Conservation (phyloP, 1,140 invertebrate species). For the Temnothorax longispinosus region DNA sequence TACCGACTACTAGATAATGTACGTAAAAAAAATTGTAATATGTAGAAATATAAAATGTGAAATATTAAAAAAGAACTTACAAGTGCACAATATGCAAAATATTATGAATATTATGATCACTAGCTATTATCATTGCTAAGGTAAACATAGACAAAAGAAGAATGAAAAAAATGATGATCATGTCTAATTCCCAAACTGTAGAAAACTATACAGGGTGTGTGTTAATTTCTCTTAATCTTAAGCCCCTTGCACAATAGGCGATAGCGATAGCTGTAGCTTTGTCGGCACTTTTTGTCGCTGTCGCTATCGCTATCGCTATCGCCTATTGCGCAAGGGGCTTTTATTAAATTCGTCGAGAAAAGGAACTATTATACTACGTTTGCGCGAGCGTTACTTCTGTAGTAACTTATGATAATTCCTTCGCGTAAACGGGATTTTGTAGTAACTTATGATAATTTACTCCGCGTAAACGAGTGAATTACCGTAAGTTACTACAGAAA, state of each 20-base stretch:
- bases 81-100: slow-evolving; percentile 28
- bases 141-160: slow-evolving; percentile 68
- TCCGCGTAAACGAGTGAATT: too few species aligned
- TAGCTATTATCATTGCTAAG: slow-evolving; percentile 62
- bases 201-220: neutral
- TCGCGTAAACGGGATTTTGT: too few species aligned
- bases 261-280: too few species aligned
- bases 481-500: too few species aligned
- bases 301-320: too few species aligned
- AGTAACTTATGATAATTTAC: too few species aligned
- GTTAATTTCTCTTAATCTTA: neutral
- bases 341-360: neutral
- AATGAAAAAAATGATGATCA: slow-evolving; percentile 50
- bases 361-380: neutral
- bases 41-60: neutral
- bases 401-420: too few species aligned
- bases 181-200: neutral
- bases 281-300: too few species aligned
- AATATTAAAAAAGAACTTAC: slow-evolving; percentile 57
- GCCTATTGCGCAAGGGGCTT: too few species aligned
- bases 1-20: neutral
- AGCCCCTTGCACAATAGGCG: too few species aligned
- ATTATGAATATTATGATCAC: slow-evolving; percentile 42
- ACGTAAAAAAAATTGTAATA: slow-evolving; percentile 3
- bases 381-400: too few species aligned